phyloP scores from a whole-genome alignment of 2,113 vertebrate species.

The Balaenoptera acutorostrata region DNA sequence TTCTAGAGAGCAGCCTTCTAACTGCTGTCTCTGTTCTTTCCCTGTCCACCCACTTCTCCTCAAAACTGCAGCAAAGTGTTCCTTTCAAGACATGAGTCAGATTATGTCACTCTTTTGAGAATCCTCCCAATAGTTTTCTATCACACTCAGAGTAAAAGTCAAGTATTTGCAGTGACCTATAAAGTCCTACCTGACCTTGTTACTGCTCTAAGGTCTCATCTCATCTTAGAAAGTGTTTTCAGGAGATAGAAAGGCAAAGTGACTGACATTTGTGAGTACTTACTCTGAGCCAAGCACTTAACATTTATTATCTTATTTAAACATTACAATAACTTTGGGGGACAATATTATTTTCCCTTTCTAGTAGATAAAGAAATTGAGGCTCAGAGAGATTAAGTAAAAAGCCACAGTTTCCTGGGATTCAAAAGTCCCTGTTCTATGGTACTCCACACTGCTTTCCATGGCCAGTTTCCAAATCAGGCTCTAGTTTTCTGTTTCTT shows the following conservation, averaged over 20 bases:
- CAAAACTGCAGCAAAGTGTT: background rate
- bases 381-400: background rate
- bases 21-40: background rate
- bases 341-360: background rate
- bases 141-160: background rate
- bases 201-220: background rate
- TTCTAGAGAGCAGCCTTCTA: background rate
- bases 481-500: background rate
- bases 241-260: background rate
- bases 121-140: background rate
- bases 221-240: conserved; percentile 27
- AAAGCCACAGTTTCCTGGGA: background rate
- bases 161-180: background rate
- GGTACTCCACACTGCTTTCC: fast-evolving
- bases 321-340: background rate
- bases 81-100: background rate
- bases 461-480: background rate
- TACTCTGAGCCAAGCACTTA: background rate
- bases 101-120: background rate
- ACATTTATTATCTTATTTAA: background rate
- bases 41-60: background rate
- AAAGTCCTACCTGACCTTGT: background rate
- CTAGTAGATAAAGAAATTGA: background rate
- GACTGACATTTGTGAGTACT: background rate
- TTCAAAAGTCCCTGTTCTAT: background rate